These are phyloP conservation scores for Cassiopea andromeda DNA, from an alignment of 30 jellyfish, hydroid and myxozoan species.

Conservation along the genomic window DNA sequence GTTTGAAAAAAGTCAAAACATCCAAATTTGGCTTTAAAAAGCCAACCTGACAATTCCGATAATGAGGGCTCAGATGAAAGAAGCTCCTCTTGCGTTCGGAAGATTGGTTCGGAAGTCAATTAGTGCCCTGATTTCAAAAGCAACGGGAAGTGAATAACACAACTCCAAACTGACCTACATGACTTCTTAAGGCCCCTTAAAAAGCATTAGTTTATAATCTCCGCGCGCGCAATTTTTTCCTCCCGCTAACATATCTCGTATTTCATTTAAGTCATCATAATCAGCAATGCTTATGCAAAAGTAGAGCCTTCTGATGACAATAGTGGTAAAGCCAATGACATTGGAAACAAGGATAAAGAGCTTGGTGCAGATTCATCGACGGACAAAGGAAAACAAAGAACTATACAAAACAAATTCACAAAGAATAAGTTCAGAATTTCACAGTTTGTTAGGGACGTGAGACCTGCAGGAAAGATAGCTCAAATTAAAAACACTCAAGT, in stretches of 20 bases:
- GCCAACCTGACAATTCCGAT: no score
- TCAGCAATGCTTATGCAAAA: conserved; percentile 49
- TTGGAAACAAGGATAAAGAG: conserved; percentile 18
- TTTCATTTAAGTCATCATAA: conserved; percentile 18
- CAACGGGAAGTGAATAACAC: no score
- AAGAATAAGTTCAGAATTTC: conserved; percentile 4
- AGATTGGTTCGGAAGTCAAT: no score
- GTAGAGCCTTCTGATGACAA: conserved; percentile 26
- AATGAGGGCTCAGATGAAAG: no score
- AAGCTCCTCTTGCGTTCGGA: no score
- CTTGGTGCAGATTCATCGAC: not conserved
- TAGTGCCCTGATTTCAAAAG: no score
- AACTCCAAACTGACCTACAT: no score
- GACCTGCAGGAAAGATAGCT: conserved; percentile 4
- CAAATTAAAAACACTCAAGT: not conserved
- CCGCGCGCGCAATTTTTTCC: not conserved
- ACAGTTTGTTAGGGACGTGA: conserved; percentile 14
- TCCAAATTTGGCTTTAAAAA: no score
- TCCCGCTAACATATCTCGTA: not conserved
- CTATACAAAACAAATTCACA: not conserved
- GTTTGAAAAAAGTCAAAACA: no score
- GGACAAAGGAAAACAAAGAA: not conserved
- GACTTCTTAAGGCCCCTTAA: no score
- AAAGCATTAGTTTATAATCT: no score
- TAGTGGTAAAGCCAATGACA: conserved; percentile 24